A percentile compares a stretch with the other conserved stretches of the same genome.
Evolutionary conservation across 2,113 vertebrate species (phyloP).

Genomic region (Ceuthmochares aereus): DNA sequence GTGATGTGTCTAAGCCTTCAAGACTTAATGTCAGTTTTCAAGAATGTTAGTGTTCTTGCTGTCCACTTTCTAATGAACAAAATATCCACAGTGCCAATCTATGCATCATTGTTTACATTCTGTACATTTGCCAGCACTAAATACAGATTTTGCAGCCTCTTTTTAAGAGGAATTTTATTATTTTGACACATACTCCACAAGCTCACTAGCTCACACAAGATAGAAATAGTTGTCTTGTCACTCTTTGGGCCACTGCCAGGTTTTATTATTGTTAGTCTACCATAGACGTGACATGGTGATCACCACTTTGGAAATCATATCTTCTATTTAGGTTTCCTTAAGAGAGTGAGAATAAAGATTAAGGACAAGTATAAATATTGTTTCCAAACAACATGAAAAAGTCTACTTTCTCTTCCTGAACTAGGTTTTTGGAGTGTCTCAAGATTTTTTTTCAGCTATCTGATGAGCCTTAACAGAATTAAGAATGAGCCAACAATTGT

Average conservation of each 20-base stretch:
- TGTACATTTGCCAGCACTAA: not conserved
- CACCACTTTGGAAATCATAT: not conserved
- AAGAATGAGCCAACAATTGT: not conserved
- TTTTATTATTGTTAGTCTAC: not conserved
- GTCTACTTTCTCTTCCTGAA: not conserved
- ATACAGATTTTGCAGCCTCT: not conserved
- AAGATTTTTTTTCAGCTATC: not conserved
- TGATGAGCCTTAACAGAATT: not conserved
- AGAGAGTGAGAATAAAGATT: not conserved
- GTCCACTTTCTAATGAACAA: not conserved
- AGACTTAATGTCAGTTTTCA: not conserved
- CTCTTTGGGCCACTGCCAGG: not conserved
- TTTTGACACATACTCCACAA: not conserved
- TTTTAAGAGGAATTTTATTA: not conserved
- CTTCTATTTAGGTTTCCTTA: not conserved
- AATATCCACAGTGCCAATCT: not conserved
- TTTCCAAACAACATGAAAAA: not conserved
- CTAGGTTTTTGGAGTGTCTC: not conserved
- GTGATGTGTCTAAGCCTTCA: not conserved
- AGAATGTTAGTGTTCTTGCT: not conserved
- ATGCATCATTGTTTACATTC: not conserved
- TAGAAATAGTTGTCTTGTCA: not conserved
- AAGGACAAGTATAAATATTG: not conserved
- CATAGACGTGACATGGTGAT: not conserved
- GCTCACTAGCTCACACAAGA: not conserved